phyloP scores from a whole-genome alignment of 1,140 invertebrate species.

The Harpegnathos saltator region DNA sequence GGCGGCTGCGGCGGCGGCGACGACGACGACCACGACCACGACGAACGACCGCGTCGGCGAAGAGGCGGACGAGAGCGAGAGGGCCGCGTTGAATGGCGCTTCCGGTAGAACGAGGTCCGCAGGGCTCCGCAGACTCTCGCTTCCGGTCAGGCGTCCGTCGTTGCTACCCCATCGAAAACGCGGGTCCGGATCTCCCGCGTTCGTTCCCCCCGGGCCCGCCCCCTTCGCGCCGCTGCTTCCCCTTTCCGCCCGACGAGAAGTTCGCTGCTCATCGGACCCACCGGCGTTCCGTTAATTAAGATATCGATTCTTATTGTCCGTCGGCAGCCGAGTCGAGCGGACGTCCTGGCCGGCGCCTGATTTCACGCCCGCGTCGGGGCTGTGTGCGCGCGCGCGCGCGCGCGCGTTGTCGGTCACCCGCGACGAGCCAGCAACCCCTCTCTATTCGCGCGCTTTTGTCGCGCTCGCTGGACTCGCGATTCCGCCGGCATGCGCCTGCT shows the following conservation, averaged over 20 bases:
- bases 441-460: constrained; percentile 38
- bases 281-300: constrained; percentile 83
- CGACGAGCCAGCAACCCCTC: constrained; percentile 67
- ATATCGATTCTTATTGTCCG: constrained; percentile 85
- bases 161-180: constrained; percentile 80
- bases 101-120: constrained; percentile 84
- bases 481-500: constrained; percentile 21
- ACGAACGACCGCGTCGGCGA: constrained; percentile 64
- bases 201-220: constrained; percentile 64
- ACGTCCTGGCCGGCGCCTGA: constrained; percentile 77
- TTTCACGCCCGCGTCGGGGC: constrained; percentile 70
- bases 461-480: constrained; percentile 47
- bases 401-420: constrained; percentile 71
- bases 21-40: constrained; percentile 68
- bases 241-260: constrained; percentile 64
- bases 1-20: constrained; percentile 64
- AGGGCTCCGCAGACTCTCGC: constrained; percentile 83
- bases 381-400: constrained; percentile 53
- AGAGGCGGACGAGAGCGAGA: constrained; percentile 80
- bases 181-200: constrained; percentile 79
- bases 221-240: constrained; percentile 53
- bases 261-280: constrained; percentile 70
- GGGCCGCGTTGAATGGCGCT: constrained; percentile 84
- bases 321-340: constrained; percentile 75
- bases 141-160: constrained; percentile 83